These are phyloP conservation scores for Allophyes oxyacanthae DNA, from an alignment of 2,888 invertebrate genomes.

Conservation along the genomic window DNA sequence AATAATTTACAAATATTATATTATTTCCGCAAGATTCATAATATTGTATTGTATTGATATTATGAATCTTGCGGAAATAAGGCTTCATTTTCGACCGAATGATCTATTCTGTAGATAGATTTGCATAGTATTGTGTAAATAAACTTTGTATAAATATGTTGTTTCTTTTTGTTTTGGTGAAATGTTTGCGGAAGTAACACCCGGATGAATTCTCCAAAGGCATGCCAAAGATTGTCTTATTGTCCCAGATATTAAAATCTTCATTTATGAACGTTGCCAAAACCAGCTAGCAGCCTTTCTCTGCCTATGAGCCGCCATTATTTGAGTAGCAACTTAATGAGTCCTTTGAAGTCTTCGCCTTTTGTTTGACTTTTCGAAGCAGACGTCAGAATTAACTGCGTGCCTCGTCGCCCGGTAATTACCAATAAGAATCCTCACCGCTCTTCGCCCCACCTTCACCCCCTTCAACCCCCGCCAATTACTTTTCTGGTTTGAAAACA, in stretches of 20 bases:
- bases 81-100: too few relatives aligned
- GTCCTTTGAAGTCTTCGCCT: conserved; percentile 74
- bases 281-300: conserved; percentile 28
- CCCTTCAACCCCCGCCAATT: conserved; percentile 57
- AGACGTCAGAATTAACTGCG: conserved; percentile 70
- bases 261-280: conserved; percentile 29
- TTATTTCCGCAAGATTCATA: too few relatives aligned
- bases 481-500: conserved; percentile 64
- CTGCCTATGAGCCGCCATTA: conserved; percentile 61
- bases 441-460: conserved; percentile 6
- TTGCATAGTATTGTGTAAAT: too few relatives aligned
- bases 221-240: conserved; percentile 2
- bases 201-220: too few relatives aligned
- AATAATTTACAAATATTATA: too few relatives aligned
- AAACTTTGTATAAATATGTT: too few relatives aligned
- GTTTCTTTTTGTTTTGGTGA: too few relatives aligned
- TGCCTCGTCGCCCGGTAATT: conserved; percentile 68
- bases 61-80: too few relatives aligned
- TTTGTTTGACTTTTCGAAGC: conserved; percentile 78
- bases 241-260: conserved; percentile 33
- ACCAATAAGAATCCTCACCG: conserved; percentile 64
- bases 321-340: conserved; percentile 79
- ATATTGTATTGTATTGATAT: too few relatives aligned
- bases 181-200: too few relatives aligned
- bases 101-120: too few relatives aligned